Percentiles rank a stretch among this genome's conserved stretches.
Evolutionary conservation across 2,888 invertebrate species (phyloP).

Genomic region (Nomada ferruginata): DNA sequence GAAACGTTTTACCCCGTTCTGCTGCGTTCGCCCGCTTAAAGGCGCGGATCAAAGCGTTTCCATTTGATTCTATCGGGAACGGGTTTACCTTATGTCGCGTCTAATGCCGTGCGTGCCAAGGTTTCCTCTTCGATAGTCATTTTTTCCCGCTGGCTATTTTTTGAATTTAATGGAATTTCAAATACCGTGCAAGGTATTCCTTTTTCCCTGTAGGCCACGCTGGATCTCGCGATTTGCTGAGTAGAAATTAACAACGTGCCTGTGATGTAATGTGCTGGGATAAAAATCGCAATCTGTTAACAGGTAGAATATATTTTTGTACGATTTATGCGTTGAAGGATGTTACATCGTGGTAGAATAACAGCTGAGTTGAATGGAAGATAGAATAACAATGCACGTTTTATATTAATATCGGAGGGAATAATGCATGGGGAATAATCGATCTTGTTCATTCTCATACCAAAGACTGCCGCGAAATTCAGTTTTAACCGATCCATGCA

Average conservation of each 20-base stretch:
- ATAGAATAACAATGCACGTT: too few species aligned
- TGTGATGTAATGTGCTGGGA: conserved; percentile 10
- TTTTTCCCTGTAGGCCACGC: background rate
- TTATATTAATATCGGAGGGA: too few species aligned
- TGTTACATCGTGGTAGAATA: too few species aligned
- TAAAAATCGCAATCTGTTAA: conserved; percentile 13
- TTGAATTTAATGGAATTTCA: conserved; percentile 11
- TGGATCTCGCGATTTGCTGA: conserved; percentile 1
- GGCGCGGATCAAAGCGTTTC: conserved; percentile 29
- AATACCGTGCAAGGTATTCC: background rate
- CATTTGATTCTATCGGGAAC: conserved; percentile 23
- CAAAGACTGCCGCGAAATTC: background rate
- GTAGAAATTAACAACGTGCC: conserved; percentile 29
- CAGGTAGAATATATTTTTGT: conserved; percentile 6
- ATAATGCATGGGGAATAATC: background rate
- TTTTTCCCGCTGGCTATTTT: conserved; percentile 32
- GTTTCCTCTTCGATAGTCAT: background rate
- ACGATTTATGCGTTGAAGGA: conserved; percentile 21
- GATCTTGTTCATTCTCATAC: conserved; percentile 1
- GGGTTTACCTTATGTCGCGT: background rate
- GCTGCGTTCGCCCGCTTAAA: conserved; percentile 21
- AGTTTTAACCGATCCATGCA: background rate
- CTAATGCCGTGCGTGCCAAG: background rate
- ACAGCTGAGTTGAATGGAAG: too few species aligned
- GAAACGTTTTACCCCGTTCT: conserved; percentile 24